These are phyloP conservation scores for Minunthozetes semirufus DNA, from an alignment of 2,888 invertebrate species.

Conservation along the genomic window DNA sequence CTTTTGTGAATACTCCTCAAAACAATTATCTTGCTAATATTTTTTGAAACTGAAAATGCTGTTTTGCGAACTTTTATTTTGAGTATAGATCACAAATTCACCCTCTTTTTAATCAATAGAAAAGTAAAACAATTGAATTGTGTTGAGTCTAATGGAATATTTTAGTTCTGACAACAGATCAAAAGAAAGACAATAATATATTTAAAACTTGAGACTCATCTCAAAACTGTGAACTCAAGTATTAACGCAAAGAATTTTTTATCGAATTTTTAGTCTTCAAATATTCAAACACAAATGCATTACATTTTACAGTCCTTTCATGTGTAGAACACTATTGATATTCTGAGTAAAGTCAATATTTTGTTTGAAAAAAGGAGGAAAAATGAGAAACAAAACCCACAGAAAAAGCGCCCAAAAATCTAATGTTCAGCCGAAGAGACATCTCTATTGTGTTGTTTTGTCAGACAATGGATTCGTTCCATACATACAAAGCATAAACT, in stretches of 20 bases:
- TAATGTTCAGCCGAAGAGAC: neutral
- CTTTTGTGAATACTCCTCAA: too few species aligned
- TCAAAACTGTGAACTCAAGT: too few species aligned
- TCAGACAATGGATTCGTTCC: neutral
- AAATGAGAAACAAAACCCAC: neutral
- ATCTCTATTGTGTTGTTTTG: neutral
- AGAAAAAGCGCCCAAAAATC: neutral
- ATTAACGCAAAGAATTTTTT: neutral
- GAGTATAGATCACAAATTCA: too few species aligned
- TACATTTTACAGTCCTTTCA: neutral
- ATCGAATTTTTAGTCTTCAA: neutral
- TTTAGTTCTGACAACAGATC: too few species aligned
- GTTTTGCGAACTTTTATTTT: too few species aligned
- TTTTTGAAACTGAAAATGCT: too few species aligned
- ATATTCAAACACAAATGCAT: neutral
- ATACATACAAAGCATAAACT: neutral
- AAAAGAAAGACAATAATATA: too few species aligned
- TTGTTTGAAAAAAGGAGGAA: neutral
- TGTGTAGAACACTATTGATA: neutral
- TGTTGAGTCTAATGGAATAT: too few species aligned
- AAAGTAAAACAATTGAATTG: too few species aligned
- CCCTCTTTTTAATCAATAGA: too few species aligned
- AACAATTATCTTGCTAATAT: too few species aligned
- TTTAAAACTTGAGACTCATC: too few species aligned
- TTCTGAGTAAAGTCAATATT: neutral